phyloP scores from a whole-genome alignment of 2,888 invertebrate genomes.

The Cantharis flavilabris region DNA sequence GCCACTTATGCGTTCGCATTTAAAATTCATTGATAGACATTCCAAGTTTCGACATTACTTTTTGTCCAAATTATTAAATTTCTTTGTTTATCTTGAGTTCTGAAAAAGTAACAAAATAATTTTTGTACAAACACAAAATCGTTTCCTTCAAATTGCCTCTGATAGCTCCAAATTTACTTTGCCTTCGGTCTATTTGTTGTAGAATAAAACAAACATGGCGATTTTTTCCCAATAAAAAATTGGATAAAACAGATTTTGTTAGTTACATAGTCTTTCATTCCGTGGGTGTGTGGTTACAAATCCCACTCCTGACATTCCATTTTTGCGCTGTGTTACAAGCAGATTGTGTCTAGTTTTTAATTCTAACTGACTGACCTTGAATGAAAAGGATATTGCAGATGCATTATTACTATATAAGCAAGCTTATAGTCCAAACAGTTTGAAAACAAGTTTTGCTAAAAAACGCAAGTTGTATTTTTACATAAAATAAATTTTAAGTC shows the following conservation, averaged over 20 bases:
- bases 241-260: background rate
- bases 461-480: background rate
- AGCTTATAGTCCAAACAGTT: background rate
- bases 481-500: background rate
- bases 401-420: background rate
- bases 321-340: constrained; percentile 16
- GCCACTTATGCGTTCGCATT: background rate
- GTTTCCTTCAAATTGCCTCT: background rate
- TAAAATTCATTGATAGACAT: background rate
- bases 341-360: constrained; percentile 26
- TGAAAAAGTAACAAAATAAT: background rate
- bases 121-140: background rate
- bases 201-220: background rate
- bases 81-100: background rate
- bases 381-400: constrained; percentile 1
- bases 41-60: background rate
- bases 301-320: constrained; percentile 70
- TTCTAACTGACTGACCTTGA: constrained; percentile 29
- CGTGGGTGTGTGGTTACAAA: constrained; percentile 75
- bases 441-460: background rate
- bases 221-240: background rate
- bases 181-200: background rate
- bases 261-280: background rate
- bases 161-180: background rate
- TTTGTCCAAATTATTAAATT: background rate